Conservation (phyloP, 2,797 vertebrate genomes). For the Pristis pectinata region DNA sequence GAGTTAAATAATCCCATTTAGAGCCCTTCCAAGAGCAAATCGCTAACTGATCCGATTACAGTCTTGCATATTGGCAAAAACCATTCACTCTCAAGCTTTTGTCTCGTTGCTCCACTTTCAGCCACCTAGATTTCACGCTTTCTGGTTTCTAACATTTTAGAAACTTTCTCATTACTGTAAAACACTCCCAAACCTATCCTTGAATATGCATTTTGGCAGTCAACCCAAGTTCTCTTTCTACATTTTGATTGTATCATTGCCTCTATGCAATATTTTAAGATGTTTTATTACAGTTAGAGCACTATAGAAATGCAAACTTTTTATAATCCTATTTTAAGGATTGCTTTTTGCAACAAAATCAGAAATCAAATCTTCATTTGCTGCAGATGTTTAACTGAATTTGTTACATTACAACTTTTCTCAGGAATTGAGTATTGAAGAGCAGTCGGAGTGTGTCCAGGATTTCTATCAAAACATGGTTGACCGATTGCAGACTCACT, state of each 20-base stretch:
- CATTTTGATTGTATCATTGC: background rate
- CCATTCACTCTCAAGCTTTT: background rate
- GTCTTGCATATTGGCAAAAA: background rate
- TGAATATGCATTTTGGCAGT: background rate
- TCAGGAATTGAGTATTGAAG: slow-evolving; percentile 84
- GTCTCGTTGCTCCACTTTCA: background rate
- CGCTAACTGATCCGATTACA: background rate
- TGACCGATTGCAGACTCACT: slow-evolving; percentile 75
- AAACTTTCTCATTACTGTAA: background rate
- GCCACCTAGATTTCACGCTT: background rate
- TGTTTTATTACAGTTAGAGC: background rate
- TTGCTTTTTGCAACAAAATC: background rate
- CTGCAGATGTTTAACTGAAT: background rate
- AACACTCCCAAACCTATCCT: background rate
- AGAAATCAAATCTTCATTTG: background rate
- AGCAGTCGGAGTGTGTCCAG: slow-evolving; percentile 86
- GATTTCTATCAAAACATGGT: slow-evolving; percentile 91
- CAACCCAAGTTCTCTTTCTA: background rate
- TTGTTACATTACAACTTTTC: slow-evolving; percentile 21
- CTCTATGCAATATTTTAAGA: background rate
- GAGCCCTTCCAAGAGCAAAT: background rate
- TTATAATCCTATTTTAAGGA: background rate
- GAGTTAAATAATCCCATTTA: no score
- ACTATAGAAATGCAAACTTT: background rate
- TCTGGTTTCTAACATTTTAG: background rate